phyloP scores from a whole-genome alignment of 2,888 invertebrate genomes.

The Theodoxus fluviatilis region DNA sequence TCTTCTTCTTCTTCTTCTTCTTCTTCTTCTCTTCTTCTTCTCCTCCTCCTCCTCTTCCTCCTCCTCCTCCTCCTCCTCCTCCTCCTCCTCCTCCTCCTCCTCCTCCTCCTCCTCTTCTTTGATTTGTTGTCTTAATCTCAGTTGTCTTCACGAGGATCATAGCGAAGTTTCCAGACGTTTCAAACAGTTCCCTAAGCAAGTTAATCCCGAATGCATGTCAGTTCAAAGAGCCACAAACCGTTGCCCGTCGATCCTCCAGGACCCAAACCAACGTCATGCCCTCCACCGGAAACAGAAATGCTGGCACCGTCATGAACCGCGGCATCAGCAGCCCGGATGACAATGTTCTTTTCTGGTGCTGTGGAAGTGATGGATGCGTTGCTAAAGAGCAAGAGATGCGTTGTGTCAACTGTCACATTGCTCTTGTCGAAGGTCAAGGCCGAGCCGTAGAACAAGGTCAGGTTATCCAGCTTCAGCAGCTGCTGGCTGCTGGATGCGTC shows the following conservation, averaged over 20 bases:
- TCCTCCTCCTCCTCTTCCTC: too few species aligned
- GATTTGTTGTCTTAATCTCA: too few species aligned
- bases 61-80: too few species aligned
- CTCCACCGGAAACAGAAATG: constrained; percentile 32
- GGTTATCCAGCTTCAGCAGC: constrained; percentile 15
- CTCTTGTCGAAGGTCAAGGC: constrained; percentile 25
- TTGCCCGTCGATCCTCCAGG: too few species aligned
- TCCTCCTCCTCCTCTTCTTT: too few species aligned
- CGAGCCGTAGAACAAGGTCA: constrained; percentile 30
- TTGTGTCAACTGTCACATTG: constrained; percentile 24
- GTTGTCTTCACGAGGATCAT: too few species aligned
- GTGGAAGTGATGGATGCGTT: constrained; percentile 24
- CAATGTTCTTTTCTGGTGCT: constrained; percentile 24
- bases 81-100: too few species aligned
- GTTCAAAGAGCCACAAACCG: too few species aligned
- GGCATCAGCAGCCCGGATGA: constrained; percentile 25
- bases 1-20: too few species aligned
- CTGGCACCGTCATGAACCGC: constrained; percentile 31
- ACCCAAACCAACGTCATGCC: constrained; percentile 32
- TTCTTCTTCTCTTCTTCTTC: too few species aligned
- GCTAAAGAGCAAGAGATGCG: constrained; percentile 31
- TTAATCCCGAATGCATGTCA: too few species aligned
- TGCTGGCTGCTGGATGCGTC: constrained; percentile 25
- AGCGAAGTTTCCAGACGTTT: constrained; percentile 31
- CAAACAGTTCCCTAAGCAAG: too few species aligned